A percentile compares a stretch with the other conserved stretches of the same genome.
phyloP scores from a whole-genome alignment of 2,888 invertebrate species.

The Microctonus aethiopoides region DNA sequence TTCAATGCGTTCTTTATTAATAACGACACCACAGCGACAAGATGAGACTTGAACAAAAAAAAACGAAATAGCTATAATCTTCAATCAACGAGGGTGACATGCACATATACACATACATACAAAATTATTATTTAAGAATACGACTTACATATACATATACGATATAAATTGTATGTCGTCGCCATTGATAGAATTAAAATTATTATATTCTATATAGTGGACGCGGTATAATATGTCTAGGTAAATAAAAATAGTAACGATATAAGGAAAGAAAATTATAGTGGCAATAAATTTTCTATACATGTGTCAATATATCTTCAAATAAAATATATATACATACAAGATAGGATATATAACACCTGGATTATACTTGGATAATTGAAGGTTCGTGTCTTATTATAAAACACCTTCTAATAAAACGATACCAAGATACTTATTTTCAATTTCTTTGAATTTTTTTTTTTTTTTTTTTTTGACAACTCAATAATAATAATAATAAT shows the following conservation, averaged over 20 bases:
- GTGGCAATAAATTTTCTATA: neutral
- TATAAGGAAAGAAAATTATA: neutral
- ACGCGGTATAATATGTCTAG: no score
- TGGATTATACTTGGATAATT: neutral
- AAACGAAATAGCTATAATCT: conserved; percentile 60
- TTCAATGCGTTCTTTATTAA: neutral
- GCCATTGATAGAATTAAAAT: neutral
- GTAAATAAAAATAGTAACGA: neutral
- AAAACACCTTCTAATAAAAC: no score
- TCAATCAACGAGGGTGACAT: conserved; percentile 55
- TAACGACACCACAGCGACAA: neutral
- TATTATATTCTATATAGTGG: neutral
- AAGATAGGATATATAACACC: neutral
- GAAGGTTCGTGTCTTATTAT: no score
- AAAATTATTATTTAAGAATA: conserved; percentile 59
- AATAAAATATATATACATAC: no score
- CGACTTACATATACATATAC: conserved; percentile 10
- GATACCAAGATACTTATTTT: neutral
- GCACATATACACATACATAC: conserved; percentile 44
- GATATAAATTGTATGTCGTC: no score
- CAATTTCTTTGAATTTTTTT: no score
- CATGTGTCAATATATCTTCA: neutral
- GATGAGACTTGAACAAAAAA: conserved; percentile 18
- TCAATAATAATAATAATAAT: no score
- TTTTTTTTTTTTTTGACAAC: no score